Percentiles rank a stretch among this genome's conserved stretches.
Conservation (phyloP, 2,888 invertebrate species). For the Dasysyrphus albostriatus region DNA sequence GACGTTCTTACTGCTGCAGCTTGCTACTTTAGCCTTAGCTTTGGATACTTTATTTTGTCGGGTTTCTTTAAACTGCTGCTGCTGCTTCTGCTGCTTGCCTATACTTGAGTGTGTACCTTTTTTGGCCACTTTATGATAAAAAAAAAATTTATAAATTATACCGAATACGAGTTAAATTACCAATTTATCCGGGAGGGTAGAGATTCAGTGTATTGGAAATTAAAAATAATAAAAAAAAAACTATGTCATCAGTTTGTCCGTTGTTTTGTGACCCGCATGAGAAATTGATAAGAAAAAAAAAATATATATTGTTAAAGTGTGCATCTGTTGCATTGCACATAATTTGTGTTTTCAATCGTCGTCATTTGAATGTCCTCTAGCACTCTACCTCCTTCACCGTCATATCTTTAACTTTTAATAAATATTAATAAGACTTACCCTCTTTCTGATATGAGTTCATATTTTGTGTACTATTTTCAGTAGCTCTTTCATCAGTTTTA, state of each 20-base stretch:
- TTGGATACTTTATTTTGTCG: slow-evolving; percentile 44
- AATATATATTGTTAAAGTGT: slow-evolving; percentile 20
- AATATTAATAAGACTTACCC: slow-evolving; percentile 53
- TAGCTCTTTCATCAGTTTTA: slow-evolving; percentile 50
- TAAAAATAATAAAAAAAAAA: slow-evolving; percentile 15
- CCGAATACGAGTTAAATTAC: slow-evolving; percentile 60
- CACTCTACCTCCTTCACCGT: slow-evolving; percentile 1
- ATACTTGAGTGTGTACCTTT: slow-evolving; percentile 47
- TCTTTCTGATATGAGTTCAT: slow-evolving; percentile 63
- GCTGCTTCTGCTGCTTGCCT: slow-evolving; percentile 24
- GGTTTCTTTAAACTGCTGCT: slow-evolving; percentile 26
- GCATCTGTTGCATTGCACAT: slow-evolving; percentile 48
- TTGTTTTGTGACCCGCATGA: slow-evolving; percentile 43
- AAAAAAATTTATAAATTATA: slow-evolving; percentile 47
- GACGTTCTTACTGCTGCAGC: slow-evolving; percentile 36
- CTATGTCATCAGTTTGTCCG: slow-evolving; percentile 44
- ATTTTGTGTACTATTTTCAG: slow-evolving; percentile 73
- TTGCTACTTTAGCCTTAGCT: slow-evolving; percentile 10
- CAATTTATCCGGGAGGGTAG: slow-evolving; percentile 60
- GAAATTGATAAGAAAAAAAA: slow-evolving; percentile 28
- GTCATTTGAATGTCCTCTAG: slow-evolving; percentile 15
- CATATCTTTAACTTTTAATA: background rate
- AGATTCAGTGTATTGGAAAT: slow-evolving; percentile 47
- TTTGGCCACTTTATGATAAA: slow-evolving; percentile 49
- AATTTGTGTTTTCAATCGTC: background rate